These are phyloP conservation scores for Callimorpha dominula DNA, from an alignment of 2,888 invertebrate species.

Conservation along the genomic window DNA sequence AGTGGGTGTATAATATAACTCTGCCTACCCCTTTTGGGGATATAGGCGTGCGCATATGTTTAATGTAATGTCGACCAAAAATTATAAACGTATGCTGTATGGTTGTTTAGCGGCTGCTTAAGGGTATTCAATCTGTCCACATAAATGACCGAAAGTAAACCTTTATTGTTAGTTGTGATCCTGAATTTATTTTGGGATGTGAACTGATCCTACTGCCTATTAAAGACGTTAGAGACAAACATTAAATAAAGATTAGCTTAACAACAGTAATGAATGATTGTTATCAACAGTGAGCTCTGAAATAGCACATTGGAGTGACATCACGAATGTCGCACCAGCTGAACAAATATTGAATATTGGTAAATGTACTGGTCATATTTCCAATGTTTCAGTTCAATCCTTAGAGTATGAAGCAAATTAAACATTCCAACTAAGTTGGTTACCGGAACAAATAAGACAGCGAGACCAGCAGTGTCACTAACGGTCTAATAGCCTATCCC, in stretches of 20 bases:
- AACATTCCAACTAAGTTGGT: not conserved
- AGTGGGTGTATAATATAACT: no score
- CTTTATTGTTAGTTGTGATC: not conserved
- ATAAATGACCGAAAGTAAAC: no score
- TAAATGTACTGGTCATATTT: not conserved
- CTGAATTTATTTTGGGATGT: not conserved
- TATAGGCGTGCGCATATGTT: no score
- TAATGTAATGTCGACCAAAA: no score
- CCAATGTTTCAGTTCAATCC: not conserved
- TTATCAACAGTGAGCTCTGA: not conserved
- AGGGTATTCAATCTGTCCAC: not conserved
- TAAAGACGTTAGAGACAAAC: conserved; percentile 6
- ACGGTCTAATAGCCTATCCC: no score
- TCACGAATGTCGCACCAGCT: not conserved
- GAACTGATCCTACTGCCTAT: conserved; percentile 4
- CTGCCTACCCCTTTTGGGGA: no score
- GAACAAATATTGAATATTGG: not conserved
- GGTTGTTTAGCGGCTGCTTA: not conserved
- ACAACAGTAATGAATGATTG: conserved; percentile 8
- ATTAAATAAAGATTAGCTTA: conserved; percentile 20
- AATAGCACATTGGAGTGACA: conserved; percentile 6
- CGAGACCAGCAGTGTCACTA: no score
- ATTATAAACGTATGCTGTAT: no score
- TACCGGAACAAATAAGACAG: no score
- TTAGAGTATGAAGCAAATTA: not conserved